Base-by-base conservation (phyloP, 1,140 invertebrate genomes). In the Drosophila pectinifera region DNA sequence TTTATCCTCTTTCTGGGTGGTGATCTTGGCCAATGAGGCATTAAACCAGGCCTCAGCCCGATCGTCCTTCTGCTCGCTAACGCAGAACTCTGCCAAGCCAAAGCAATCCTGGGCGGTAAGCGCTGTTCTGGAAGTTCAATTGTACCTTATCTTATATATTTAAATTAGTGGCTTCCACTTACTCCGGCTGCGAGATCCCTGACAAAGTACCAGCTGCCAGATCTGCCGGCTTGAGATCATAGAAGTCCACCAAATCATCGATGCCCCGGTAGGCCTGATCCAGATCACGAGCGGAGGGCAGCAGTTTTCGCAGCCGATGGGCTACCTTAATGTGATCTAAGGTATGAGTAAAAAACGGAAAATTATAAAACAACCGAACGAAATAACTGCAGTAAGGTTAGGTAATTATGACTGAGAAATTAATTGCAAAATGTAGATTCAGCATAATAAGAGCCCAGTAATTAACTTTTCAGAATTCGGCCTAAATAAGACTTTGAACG, bases 231-330 rank as follows among this genome's bases (percentile, higher is more conserved):
- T 45, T 46, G 0, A 80, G 36, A 11, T 76, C 41, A 36, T 75
- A 70, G 43, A 49, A 46, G 1, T 8, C 5, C 11, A 56, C 20
- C 4, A 79, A 34, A 8, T 26, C 20, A 26, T 78, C 41, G 14
- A 80, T 62, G 7, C 42, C 45, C 8, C 41, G 51, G 13, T 11
- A 68, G 24, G 76, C 78, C 7, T 57, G 22, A 22, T 63, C 5
- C 10, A 80, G 53, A 48, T 79, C 69, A 0, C 16, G 26, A 41
- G 38, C 11, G 2, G 43, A 63, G 18, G 78, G 78, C n/a, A 80
- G 13, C 1, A 34, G 2, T 4, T 10, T 11, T 26, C 69, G 57
- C 46, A 79, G 57, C 0, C 11, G 7, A 8, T 43, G 13, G 2
- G 69, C 76, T 16, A 41, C 16, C 2, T 31, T 10, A 10, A 63